Evolutionary conservation across 2,797 vertebrate species (phyloP), one percentile per base, ranked within the genome.

Genomic region (Karalla daura): DNA sequence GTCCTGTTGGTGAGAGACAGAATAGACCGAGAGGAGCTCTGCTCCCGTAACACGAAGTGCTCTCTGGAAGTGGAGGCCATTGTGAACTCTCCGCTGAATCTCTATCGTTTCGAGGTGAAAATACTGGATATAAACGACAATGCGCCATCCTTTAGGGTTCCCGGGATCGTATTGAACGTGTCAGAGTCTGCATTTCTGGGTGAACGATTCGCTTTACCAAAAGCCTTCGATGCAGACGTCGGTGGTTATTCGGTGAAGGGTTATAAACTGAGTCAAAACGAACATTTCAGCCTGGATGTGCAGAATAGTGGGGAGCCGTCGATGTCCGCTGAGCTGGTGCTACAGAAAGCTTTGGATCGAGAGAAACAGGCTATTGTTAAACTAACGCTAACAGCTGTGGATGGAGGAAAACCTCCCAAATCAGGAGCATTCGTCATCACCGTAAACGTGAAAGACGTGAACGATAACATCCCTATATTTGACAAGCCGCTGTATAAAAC

Each of bases 121-220:
- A 91, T 98, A 33, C 9, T 95, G 88, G 96, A 98, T 67, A 93
- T 96, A 78, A 98, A 98, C 6, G 96, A 97, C 83, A 93, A 98
- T 5, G 76, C 94, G 0, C 96, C 96, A 0, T 80, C 12, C 8
- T 98, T 97, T 77, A 93, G 94, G 20, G 91, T 63, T 49, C 81
- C 93, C 5, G 79, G 83, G 1, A 92, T 94, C 51, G 92, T 91
- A 54, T 77, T 96, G 36, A 94, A 95, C 9, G 92, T 96, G 24
- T 95, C 89, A 3, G 96, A 97, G 61, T 96, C 14, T 0, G 93
- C 95, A 0, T 77, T 94, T 15, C 87, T 93, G 0, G 95, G 95
- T 2, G 94, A 95, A 18, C 92, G 93, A 58, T 96, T 96, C 54
- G 62, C 94, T 32, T 79, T 98, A 0, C 80, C 95, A 67, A 95